phyloP scores from a whole-genome alignment of 2,113 vertebrate species.

The Xiphias gladius region DNA sequence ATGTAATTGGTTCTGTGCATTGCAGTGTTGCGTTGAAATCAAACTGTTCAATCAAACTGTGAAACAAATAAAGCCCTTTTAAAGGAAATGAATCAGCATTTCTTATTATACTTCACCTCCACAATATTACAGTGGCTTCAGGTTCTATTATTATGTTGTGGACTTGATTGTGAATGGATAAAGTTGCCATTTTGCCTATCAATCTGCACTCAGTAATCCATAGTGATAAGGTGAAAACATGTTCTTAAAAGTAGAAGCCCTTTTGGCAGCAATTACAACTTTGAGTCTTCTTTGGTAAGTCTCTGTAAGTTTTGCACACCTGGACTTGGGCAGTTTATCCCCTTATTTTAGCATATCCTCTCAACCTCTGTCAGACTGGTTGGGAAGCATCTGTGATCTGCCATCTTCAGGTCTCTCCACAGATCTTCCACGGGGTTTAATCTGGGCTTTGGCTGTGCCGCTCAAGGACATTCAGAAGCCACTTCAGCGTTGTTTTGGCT shows the following conservation, averaged over 20 bases:
- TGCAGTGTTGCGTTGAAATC: slow-evolving; percentile 33
- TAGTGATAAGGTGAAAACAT: background rate
- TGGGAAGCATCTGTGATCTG: background rate
- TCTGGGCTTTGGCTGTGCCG: background rate
- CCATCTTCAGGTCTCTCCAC: background rate
- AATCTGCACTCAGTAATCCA: background rate
- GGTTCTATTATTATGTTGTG: background rate
- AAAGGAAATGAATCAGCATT: background rate
- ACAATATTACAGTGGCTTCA: background rate
- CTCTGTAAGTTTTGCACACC: background rate
- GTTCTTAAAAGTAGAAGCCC: background rate
- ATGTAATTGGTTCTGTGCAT: background rate
- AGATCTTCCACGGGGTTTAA: background rate
- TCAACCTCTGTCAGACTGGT: background rate
- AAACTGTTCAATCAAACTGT: slow-evolving; percentile 11
- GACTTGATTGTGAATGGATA: background rate
- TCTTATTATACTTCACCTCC: slow-evolving; percentile 4
- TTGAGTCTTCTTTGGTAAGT: background rate
- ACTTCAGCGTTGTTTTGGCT: background rate
- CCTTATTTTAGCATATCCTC: background rate
- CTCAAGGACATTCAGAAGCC: background rate
- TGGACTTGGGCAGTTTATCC: background rate
- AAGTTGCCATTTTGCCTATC: background rate
- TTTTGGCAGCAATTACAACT: background rate
- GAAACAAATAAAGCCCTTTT: slow-evolving; percentile 41